phyloP scores from a whole-genome alignment of 2,888 invertebrate species.

The Ommatoiulus sabulosus region DNA sequence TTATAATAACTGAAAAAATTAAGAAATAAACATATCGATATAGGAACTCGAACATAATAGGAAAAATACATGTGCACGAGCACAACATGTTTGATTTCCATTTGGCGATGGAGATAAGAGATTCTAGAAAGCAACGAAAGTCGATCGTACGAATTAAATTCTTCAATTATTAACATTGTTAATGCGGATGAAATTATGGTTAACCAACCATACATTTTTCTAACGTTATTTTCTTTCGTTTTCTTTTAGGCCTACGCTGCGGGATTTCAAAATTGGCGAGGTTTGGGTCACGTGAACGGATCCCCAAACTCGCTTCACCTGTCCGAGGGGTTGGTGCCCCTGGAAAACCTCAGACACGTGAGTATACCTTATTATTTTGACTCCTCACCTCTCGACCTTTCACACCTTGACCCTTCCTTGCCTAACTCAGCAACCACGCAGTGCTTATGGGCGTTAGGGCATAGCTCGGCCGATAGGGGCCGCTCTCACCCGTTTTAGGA shows the following conservation, averaged over 20 bases:
- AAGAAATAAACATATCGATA: no score
- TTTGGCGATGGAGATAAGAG: no score
- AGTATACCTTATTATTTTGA: neutral
- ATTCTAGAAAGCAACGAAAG: no score
- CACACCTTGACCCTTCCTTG: neutral
- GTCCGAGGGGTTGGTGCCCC: slow-evolving; percentile 44
- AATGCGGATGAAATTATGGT: no score
- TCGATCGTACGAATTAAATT: no score
- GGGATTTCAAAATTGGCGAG: slow-evolving; percentile 54
- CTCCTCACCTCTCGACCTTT: neutral
- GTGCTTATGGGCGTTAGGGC: neutral
- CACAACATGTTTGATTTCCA: no score
- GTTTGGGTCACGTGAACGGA: slow-evolving; percentile 51
- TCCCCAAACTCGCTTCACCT: slow-evolving; percentile 49
- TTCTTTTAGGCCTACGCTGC: slow-evolving; percentile 42
- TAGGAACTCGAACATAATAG: no score
- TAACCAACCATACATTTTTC: neutral
- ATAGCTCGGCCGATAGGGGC: neutral
- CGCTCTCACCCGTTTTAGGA: no score
- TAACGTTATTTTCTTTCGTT: neutral
- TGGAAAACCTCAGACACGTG: slow-evolving; percentile 54
- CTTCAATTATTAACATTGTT: no score
- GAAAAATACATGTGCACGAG: no score
- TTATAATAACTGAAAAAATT: no score
- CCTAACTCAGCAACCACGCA: neutral